These are phyloP conservation scores for Darevskia nairensis DNA, from an alignment of 2,797 vertebrate genomes.

Conservation along the genomic window DNA sequence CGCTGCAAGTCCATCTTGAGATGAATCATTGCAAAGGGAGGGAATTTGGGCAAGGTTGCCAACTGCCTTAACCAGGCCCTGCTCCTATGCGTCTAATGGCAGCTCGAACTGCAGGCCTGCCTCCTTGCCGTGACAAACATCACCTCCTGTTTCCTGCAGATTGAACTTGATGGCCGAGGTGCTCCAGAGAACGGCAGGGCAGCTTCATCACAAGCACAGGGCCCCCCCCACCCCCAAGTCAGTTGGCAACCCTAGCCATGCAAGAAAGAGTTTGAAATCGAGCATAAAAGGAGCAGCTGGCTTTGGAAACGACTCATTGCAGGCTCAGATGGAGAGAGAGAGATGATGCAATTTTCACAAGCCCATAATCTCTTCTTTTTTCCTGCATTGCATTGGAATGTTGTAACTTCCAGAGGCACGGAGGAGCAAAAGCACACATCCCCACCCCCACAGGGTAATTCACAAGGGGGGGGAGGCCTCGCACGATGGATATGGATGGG, in stretches of 20 bases:
- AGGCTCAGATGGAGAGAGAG: conserved; percentile 49
- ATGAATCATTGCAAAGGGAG: not conserved
- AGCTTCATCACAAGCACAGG: not conserved
- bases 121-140: not conserved
- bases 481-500: not conserved
- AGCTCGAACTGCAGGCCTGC: not conserved
- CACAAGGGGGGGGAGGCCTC: not conserved
- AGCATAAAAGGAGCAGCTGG: conserved; percentile 51
- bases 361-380: conserved; percentile 1
- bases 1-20: not conserved
- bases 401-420: conserved; percentile 12
- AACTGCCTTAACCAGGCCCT: not conserved
- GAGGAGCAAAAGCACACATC: not conserved
- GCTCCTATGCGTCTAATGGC: not conserved
- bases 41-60: not conserved
- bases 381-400: not conserved
- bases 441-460: not conserved
- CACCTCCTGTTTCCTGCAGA: not conserved
- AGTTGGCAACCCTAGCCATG: not conserved
- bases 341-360: conserved; percentile 17
- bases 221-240: not conserved
- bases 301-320: conserved; percentile 20
- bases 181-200: not conserved
- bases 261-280: conserved; percentile 17
- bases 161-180: too few species aligned